These are phyloP conservation scores for Coccyzus lansbergi DNA, from an alignment of 2,797 vertebrate species.

Conservation along the genomic window DNA sequence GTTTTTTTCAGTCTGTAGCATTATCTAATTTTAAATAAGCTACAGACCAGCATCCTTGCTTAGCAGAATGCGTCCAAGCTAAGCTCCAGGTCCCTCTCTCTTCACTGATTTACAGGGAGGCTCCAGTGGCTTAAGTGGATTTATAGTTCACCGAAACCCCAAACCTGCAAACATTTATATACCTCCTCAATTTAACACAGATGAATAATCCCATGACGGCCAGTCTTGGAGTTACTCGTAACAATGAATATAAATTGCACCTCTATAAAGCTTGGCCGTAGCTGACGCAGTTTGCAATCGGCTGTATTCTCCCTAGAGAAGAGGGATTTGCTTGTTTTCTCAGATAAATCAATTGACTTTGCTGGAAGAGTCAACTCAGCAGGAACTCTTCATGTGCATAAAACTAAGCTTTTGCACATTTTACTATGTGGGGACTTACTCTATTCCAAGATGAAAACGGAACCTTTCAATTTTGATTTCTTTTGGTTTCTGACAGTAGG, in stretches of 20 bases:
- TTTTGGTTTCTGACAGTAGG: not conserved
- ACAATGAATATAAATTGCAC: not conserved
- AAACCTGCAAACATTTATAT: constrained; percentile 48
- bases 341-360: constrained; percentile 44
- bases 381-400: not conserved
- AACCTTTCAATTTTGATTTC: not conserved
- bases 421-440: not conserved
- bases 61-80: not conserved
- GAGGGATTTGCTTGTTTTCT: constrained; percentile 16
- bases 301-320: not conserved
- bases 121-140: constrained; percentile 47
- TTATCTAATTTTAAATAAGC: not conserved
- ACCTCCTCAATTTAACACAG: not conserved
- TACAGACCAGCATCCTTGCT: not conserved
- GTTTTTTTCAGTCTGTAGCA: not conserved
- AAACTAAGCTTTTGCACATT: not conserved
- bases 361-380: not conserved
- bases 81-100: not conserved
- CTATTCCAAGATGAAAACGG: not conserved
- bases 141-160: constrained; percentile 1
- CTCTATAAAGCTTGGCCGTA: not conserved
- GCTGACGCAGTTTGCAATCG: not conserved
- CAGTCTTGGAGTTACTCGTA: not conserved
- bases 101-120: not conserved
- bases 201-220: not conserved